Evolutionary conservation across 2,888 invertebrate genomes (phyloP), one percentile per base, ranked within the genome.

Genomic region (Druceiella hillmani): DNA sequence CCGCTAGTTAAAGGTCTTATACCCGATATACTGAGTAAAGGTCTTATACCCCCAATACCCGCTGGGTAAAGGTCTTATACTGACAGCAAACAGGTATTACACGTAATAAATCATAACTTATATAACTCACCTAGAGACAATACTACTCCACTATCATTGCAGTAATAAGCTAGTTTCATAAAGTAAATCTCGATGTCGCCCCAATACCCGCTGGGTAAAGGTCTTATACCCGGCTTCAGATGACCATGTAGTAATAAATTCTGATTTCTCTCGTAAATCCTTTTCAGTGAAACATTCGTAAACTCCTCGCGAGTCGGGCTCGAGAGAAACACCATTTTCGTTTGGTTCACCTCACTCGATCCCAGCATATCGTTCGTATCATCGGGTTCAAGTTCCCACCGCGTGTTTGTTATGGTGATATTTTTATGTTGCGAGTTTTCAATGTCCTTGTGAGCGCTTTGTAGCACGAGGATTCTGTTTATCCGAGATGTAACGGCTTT

Each of bases 11-110:
- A 55, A 1, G 55, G 52, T 30, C 43, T 50, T 58, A 64, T 58
- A 3, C 51, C 53, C 0, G 61, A n/a, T n/a, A n/a, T n/a, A n/a
- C n/a, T n/a, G n/a, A n/a, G n/a, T n/a, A n/a, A n/a, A n/a, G n/a
- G n/a, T n/a, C n/a, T n/a, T n/a, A n/a, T n/a, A n/a, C n/a, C 55
- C 55, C 67, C 66, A 66, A 5, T 41, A 44, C 0, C 62, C 65
- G 2, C 62, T 64, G 2, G 52, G 36, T 15, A 57, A 55, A 1
- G 55, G 52, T 30, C 43, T 50, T 58, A 64, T n/a, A n/a, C n/a
- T n/a, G n/a, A n/a, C n/a, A n/a, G n/a, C n/a, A n/a, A n/a, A n/a
- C n/a, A n/a, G n/a, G n/a, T n/a, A n/a, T n/a, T n/a, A n/a, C n/a
- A n/a, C n/a, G n/a, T n/a, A n/a, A n/a, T n/a, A n/a, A n/a, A n/a